Conservation (phyloP, 2,113 vertebrate species). For the Cephalopholis sonnerati region DNA sequence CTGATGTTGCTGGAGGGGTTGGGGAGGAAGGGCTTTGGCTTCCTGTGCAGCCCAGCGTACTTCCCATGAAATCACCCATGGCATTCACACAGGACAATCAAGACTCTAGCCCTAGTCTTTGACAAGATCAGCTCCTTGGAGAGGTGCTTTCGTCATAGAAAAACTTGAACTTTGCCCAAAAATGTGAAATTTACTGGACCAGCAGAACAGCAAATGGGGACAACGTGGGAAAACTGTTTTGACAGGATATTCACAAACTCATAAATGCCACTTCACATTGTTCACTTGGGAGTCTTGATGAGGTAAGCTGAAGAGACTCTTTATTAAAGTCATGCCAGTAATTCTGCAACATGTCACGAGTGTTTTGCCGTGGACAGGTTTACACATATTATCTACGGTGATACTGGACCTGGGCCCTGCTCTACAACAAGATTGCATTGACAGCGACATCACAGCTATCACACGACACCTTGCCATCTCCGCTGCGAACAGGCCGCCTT, state of each 20-base stretch:
- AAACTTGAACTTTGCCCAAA: conserved; percentile 46
- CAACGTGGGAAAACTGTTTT: conserved; percentile 40
- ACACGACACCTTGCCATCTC: conserved; percentile 62
- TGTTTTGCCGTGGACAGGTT: conserved; percentile 46
- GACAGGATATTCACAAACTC: conserved; percentile 34
- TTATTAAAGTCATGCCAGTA: conserved; percentile 25
- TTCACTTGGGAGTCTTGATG: not conserved
- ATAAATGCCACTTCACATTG: conserved; percentile 15
- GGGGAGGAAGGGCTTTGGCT: conserved; percentile 62
- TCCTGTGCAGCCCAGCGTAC: conserved; percentile 46
- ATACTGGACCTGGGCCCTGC: conserved; percentile 31
- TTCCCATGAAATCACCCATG: conserved; percentile 66
- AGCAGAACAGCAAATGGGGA: not conserved
- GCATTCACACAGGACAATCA: conserved; percentile 51
- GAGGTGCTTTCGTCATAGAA: conserved; percentile 54
- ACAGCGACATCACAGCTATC: conserved; percentile 65
- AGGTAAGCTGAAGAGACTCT: conserved; percentile 5
- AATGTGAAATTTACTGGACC: conserved; percentile 24
- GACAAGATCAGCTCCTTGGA: conserved; percentile 60
- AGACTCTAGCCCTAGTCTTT: conserved; percentile 35
- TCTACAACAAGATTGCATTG: conserved; percentile 50
- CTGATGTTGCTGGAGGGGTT: conserved; percentile 60
- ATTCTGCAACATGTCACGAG: conserved; percentile 47
- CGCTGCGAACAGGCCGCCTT: conserved; percentile 56
- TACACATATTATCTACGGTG: conserved; percentile 42